These are phyloP conservation scores for Leptoclinus maculatus DNA, from an alignment of 2,797 vertebrate genomes.

Conservation along the genomic window DNA sequence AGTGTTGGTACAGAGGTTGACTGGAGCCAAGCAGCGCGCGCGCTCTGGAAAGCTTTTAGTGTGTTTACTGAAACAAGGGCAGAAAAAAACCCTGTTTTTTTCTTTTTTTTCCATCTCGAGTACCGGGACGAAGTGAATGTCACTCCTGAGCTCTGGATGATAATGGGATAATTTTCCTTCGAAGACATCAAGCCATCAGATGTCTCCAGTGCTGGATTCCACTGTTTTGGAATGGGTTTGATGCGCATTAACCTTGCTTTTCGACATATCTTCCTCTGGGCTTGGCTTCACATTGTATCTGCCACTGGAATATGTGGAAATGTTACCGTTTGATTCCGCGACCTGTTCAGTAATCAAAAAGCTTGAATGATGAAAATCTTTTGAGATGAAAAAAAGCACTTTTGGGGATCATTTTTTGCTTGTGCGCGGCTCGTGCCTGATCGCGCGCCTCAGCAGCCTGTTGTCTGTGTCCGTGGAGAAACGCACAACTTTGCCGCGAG, in stretches of 20 bases:
- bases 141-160: constrained; percentile 53
- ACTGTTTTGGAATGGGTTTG: constrained; percentile 68
- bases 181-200: constrained; percentile 44
- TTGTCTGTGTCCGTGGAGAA: constrained; percentile 69
- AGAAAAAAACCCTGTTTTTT: background rate
- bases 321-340: constrained; percentile 10
- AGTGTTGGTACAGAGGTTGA: constrained; percentile 64
- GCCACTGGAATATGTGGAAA: constrained; percentile 53
- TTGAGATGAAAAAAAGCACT: constrained; percentile 81
- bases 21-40: constrained; percentile 59
- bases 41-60: constrained; percentile 39
- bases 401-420: constrained; percentile 63
- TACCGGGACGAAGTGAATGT: constrained; percentile 9
- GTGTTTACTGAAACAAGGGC: constrained; percentile 13
- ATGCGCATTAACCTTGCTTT: constrained; percentile 62
- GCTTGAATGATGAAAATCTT: constrained; percentile 69
- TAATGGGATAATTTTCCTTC: constrained; percentile 49
- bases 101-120: background rate
- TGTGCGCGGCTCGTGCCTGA: constrained; percentile 68
- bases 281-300: constrained; percentile 12
- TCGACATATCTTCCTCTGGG: constrained; percentile 48
- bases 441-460: constrained; percentile 75
- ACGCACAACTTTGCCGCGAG: constrained; percentile 73
- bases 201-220: constrained; percentile 61
- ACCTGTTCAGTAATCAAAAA: constrained; percentile 43